A percentile compares a stretch with the other conserved stretches of the same genome.
Evolutionary conservation across 2,888 invertebrate species (phyloP).

Genomic region (Spilosoma lubricipeda): DNA sequence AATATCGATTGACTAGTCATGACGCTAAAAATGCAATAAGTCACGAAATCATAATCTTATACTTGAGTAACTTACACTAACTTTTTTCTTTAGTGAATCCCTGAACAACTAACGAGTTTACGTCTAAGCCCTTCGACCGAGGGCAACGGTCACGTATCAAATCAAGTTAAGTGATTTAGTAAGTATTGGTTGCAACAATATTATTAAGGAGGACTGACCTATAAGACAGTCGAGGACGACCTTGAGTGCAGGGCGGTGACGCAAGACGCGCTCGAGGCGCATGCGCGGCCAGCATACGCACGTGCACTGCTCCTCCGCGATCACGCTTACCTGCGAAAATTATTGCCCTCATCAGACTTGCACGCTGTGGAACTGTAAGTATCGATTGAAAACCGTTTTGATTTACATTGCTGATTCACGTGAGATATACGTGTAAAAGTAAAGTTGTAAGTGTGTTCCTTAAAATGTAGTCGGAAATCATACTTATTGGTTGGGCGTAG

Average conservation of each 20-base stretch:
- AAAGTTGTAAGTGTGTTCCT: not conserved
- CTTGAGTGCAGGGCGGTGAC: slow-evolving; percentile 91
- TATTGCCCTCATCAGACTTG: slow-evolving; percentile 27
- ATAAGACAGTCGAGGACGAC: slow-evolving; percentile 92
- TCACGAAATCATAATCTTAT: slow-evolving; percentile 18
- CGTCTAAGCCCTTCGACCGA: not conserved
- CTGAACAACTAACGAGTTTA: slow-evolving; percentile 7
- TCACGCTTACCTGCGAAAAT: slow-evolving; percentile 88
- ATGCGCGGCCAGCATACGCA: slow-evolving; percentile 93
- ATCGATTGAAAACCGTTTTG: not conserved
- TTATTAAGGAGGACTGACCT: slow-evolving; percentile 80
- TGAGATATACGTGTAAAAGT: not conserved
- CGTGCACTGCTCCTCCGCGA: slow-evolving; percentile 92
- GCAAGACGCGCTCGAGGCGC: slow-evolving; percentile 90
- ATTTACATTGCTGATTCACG: not conserved
- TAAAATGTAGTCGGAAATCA: not conserved
- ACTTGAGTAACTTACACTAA: not conserved
- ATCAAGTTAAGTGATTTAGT: slow-evolving; percentile 18
- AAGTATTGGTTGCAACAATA: slow-evolving; percentile 17
- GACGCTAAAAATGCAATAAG: slow-evolving; percentile 9
- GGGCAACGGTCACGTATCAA: slow-evolving; percentile 16
- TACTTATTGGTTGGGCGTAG: not conserved
- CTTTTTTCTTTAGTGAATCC: slow-evolving; percentile 3
- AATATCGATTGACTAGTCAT: slow-evolving; percentile 11
- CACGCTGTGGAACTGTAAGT: not conserved